These are phyloP conservation scores for Seriola aureovittata DNA, from an alignment of 2,113 vertebrate genomes.

Conservation along the genomic window DNA sequence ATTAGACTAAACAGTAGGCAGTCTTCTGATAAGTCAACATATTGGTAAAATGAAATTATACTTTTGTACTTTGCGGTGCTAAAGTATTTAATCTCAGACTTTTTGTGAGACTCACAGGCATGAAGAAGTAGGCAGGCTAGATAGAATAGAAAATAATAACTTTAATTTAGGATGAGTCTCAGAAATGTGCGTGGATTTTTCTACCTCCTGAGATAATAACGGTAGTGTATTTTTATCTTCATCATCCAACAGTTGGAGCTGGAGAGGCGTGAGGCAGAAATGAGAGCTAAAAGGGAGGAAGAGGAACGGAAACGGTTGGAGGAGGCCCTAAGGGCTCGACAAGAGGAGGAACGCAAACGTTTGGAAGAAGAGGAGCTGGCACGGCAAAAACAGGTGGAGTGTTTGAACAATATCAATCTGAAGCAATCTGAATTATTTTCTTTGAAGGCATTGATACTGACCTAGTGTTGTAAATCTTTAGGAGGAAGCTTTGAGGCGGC, in stretches of 20 bases:
- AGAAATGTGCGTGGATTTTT: not conserved
- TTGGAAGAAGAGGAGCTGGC: conserved; percentile 95
- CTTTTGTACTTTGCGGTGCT: too few relatives aligned
- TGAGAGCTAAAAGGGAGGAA: conserved; percentile 96
- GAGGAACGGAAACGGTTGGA: conserved; percentile 95
- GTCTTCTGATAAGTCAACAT: not conserved
- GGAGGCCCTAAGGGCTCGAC: conserved; percentile 91
- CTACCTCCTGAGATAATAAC: not conserved
- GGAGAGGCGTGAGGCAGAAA: conserved; percentile 93
- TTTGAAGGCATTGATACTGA: conserved; percentile 34
- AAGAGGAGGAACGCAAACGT: conserved; percentile 92
- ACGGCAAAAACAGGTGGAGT: conserved; percentile 92
- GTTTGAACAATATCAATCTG: not conserved
- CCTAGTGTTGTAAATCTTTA: conserved; percentile 61
- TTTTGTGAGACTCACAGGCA: too few relatives aligned
- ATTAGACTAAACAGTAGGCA: not conserved
- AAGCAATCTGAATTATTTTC: not conserved
- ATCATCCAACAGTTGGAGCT: conserved; percentile 88
- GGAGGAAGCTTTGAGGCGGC: conserved; percentile 88
- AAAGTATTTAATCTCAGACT: not conserved
- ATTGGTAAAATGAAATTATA: not conserved
- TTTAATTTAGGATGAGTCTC: not conserved
- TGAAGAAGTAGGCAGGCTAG: too few relatives aligned
- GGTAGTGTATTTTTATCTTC: conserved; percentile 2
- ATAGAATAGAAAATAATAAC: too few relatives aligned